phyloP scores from a whole-genome alignment of 2,797 vertebrate genomes.

The Epinephelus awoara region DNA sequence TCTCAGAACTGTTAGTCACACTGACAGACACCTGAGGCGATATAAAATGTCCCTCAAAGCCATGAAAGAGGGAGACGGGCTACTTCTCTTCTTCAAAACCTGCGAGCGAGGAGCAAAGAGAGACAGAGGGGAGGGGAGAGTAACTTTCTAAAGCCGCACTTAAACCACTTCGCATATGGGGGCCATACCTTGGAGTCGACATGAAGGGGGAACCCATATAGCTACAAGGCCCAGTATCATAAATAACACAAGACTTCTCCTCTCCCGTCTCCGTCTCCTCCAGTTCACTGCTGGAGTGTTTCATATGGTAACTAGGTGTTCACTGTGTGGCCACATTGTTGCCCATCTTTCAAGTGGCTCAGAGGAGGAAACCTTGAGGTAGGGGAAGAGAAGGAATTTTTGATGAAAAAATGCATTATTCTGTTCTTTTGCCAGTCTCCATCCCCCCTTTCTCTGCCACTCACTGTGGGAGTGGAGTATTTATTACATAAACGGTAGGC shows the following conservation, averaged over 20 bases:
- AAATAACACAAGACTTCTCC: constrained; percentile 88
- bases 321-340: constrained; percentile 88
- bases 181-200: constrained; percentile 82
- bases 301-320: constrained; percentile 92
- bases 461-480: constrained; percentile 83
- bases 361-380: constrained; percentile 88
- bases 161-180: constrained; percentile 80
- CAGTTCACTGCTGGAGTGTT: constrained; percentile 84
- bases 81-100: constrained; percentile 82
- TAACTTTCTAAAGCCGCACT: constrained; percentile 79
- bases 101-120: constrained; percentile 71
- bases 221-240: constrained; percentile 87
- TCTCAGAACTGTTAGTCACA: constrained; percentile 84
- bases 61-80: constrained; percentile 75
- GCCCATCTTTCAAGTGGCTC: constrained; percentile 88
- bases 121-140: constrained; percentile 65
- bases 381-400: constrained; percentile 88
- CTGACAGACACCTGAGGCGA: constrained; percentile 84
- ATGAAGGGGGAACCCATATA: constrained; percentile 84
- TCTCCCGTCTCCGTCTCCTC: constrained; percentile 77
- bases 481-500: constrained; percentile 87
- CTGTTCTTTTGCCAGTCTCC: constrained; percentile 74
- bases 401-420: constrained; percentile 90
- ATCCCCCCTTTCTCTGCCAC: constrained; percentile 69
- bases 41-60: constrained; percentile 85